phyloP scores from a whole-genome alignment of 2,113 vertebrate species.

The Cinclus mexicanus region DNA sequence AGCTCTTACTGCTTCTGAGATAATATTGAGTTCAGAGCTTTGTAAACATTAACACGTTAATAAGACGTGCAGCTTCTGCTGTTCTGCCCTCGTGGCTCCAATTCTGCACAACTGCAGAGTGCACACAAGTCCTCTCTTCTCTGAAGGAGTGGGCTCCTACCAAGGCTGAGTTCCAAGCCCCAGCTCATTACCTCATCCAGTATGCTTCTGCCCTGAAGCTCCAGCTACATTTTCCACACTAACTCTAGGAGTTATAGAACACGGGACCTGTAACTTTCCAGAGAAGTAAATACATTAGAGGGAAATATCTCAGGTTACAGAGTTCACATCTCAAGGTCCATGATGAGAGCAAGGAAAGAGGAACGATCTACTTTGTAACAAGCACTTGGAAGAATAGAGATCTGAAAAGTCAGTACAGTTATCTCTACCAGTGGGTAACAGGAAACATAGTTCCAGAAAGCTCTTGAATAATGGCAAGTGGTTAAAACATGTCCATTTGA shows the following conservation, averaged over 20 bases:
- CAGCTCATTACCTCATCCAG: not conserved
- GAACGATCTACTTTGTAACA: not conserved
- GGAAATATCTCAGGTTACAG: not conserved
- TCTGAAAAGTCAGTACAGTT: not conserved
- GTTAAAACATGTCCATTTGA: not conserved
- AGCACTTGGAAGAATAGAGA: not conserved
- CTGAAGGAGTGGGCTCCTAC: not conserved
- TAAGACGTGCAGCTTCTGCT: not conserved
- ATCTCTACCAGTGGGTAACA: not conserved
- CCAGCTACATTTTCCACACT: conserved; percentile 41
- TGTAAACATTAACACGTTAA: conserved; percentile 41
- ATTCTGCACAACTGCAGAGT: not conserved
- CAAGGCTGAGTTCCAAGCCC: not conserved
- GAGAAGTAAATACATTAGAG: not conserved
- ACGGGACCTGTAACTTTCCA: not conserved
- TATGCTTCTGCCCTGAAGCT: not conserved
- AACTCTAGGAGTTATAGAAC: not conserved
- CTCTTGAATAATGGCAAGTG: not conserved
- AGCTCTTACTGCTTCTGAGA: not conserved
- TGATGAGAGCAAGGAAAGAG: not conserved
- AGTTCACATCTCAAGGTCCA: not conserved
- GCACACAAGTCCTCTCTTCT: not conserved
- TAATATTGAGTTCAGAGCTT: not conserved
- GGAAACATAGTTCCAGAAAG: not conserved
- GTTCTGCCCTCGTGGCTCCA: not conserved